phyloP scores from a whole-genome alignment of 2,888 invertebrate species.

The Chrysomela aeneicollis region DNA sequence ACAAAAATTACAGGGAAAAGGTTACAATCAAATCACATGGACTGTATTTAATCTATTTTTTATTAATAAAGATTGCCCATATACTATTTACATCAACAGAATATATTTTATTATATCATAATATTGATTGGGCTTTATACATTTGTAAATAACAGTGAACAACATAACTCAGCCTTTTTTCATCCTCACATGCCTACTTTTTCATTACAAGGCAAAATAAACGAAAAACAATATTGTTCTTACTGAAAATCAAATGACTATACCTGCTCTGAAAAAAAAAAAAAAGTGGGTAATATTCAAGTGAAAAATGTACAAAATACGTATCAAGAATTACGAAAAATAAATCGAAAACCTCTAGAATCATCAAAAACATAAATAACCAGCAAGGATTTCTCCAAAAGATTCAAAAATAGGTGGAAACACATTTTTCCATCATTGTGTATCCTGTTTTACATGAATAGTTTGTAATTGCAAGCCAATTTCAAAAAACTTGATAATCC shows the following conservation, averaged over 20 bases:
- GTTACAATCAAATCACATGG: neutral
- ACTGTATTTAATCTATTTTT: conserved; percentile 33
- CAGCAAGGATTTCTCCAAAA: too few relatives aligned
- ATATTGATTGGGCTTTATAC: conserved; percentile 38
- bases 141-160: conserved; percentile 37
- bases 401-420: too few relatives aligned
- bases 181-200: conserved; percentile 34
- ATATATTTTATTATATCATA: conserved; percentile 31
- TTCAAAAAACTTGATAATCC: too few relatives aligned
- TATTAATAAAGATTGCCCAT: conserved; percentile 34
- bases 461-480: too few relatives aligned
- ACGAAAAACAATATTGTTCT: neutral
- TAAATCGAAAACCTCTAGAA: neutral
- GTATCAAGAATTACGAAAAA: neutral
- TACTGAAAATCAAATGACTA: neutral
- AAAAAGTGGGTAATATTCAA: neutral
- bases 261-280: neutral
- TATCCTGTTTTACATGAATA: too few relatives aligned
- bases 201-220: conserved; percentile 12
- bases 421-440: too few relatives aligned
- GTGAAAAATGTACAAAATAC: neutral
- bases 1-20: neutral
- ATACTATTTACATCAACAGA: conserved; percentile 37
- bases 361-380: too few relatives aligned
- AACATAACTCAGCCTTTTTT: conserved; percentile 40